Base-by-base conservation (phyloP, 2,888 invertebrate species). In the Calliopum simillimum region DNA sequence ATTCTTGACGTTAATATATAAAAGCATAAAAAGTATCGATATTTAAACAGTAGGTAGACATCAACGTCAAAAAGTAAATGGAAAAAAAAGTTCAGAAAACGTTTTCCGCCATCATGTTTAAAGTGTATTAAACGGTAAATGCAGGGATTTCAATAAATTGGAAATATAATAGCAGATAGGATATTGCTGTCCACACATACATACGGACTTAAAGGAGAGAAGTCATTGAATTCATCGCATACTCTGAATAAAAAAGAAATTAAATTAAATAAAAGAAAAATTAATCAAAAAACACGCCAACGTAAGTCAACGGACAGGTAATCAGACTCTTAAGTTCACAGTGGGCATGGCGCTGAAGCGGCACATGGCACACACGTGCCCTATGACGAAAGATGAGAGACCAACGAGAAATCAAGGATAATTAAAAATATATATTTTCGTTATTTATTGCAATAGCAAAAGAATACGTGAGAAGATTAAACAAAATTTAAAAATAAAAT, bases 111-210 rank as follows among this genome's bases (percentile, higher is more conserved):
- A 21, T 23, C 21, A n/a, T 23, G 21, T 23, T 23, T 19, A 61
- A 61, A 61, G 46, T 61, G 23, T n/a, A 44, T 61, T 44, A 61
- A 61, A 46, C 61, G 46, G 16, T 61, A 61, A 61, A 44, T 61
- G 61, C 46, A 46, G 23, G 46, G 23, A 61, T 61, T 46, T 46
- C 46, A 46, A 61, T 61, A 44, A 44, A 61, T 61, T 61, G 61
- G 46, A 46, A 61, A 33, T 33, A 33, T 33, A 33, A 33, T 33
- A 8, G 33, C 33, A 33, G 33, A 33, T 12, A n/a, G 21, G 51
- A 11, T 51, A 21, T n/a, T 51, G 11, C 51, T 14, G 51, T 21
- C 11, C 4, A n/a, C n/a, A 51, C 51, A 11, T 11, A 21, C 53
- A 14, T 6, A 53, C 19, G 53, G 19, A 53, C 4, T 8, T 16